These are phyloP conservation scores for Natrix natrix DNA, from an alignment of 2,797 vertebrate genomes.

Conservation along the genomic window DNA sequence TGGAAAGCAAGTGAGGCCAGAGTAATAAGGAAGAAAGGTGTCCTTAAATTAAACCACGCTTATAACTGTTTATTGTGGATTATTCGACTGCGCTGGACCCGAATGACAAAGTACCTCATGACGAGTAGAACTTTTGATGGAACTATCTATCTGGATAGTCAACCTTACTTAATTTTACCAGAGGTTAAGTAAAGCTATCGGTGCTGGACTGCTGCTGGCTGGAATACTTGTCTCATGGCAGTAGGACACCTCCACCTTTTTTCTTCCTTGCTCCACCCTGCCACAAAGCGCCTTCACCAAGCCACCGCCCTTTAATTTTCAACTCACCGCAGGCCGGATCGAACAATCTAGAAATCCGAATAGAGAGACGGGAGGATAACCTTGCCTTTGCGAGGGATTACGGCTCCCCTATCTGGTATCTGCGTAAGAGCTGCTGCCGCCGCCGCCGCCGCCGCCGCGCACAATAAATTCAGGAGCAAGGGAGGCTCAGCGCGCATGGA, in stretches of 20 bases:
- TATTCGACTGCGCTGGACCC: neutral
- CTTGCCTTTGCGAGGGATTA: neutral
- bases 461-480: constrained; percentile 29
- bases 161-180: neutral
- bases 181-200: neutral
- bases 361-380: neutral
- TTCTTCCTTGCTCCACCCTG: neutral
- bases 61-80: neutral
- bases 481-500: constrained; percentile 49
- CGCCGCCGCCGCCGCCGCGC: constrained; percentile 38
- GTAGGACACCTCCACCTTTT: neutral
- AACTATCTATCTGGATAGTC: neutral
- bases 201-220: neutral
- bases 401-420: constrained; percentile 41
- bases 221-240: neutral
- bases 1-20: neutral
- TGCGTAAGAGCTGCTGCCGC: constrained; percentile 29
- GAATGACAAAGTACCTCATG: neutral
- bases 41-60: neutral
- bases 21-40: neutral
- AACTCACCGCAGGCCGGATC: neutral
- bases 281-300: neutral
- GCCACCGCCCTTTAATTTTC: neutral
- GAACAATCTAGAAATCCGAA: neutral
- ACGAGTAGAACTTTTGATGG: neutral